phyloP scores from a whole-genome alignment of 2,888 invertebrate species.

The Coenonympha arcania region DNA sequence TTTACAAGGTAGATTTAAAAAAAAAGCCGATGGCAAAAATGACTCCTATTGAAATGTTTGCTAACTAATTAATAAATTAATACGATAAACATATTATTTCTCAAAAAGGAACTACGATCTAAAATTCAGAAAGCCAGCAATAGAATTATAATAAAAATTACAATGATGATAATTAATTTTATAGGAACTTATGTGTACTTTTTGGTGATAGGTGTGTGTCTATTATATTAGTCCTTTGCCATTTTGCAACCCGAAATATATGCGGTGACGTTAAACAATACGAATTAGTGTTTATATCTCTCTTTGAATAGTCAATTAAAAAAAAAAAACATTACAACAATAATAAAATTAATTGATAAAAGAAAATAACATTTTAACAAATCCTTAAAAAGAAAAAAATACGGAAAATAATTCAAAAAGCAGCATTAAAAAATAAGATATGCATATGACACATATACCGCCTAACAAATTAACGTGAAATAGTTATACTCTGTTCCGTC shows the following conservation, averaged over 20 bases:
- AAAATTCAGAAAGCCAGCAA: conserved; percentile 25
- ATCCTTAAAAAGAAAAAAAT: no score
- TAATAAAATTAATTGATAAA: no score
- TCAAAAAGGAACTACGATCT: conserved; percentile 18
- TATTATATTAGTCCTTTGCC: conserved; percentile 26
- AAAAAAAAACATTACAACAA: no score
- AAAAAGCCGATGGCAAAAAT: conserved; percentile 26
- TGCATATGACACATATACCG: no score
- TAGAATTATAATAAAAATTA: conserved; percentile 20
- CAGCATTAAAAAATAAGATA: no score
- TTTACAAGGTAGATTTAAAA: neutral
- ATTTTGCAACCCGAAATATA: conserved; percentile 27
- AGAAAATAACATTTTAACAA: no score
- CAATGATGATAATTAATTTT: conserved; percentile 11
- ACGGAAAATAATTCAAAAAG: no score
- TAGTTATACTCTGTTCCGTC: no score
- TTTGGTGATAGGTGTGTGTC: conserved; percentile 20
- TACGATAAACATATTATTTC: conserved; percentile 14
- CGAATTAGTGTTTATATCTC: conserved; percentile 21
- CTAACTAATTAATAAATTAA: conserved; percentile 9
- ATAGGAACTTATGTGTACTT: conserved; percentile 18
- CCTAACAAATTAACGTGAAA: no score
- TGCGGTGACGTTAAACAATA: conserved; percentile 27
- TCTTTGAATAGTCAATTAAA: conserved; percentile 6
- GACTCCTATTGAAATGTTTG: conserved; percentile 25